Evolutionary conservation across 1,140 invertebrate species (phyloP).

Genomic region (Drosophila bipectinata): DNA sequence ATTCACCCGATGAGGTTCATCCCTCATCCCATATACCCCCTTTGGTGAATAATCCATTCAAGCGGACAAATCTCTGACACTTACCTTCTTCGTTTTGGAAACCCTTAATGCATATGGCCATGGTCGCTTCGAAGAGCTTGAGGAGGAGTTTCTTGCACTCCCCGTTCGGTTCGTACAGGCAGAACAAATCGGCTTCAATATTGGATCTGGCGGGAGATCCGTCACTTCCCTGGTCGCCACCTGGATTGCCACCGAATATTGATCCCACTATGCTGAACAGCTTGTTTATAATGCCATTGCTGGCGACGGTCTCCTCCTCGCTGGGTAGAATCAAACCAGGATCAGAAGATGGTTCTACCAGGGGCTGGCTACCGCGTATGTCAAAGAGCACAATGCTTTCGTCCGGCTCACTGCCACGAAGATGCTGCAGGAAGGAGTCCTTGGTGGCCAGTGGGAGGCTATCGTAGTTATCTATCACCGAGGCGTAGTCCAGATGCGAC

Average conservation of each 20-base stretch:
- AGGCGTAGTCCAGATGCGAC: slow-evolving; percentile 55
- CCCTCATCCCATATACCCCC: not conserved
- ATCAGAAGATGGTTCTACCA: not conserved
- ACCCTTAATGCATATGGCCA: slow-evolving; percentile 82
- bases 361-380: slow-evolving; percentile 57
- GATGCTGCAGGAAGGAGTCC: slow-evolving; percentile 57
- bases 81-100: slow-evolving; percentile 81
- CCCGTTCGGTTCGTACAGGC: slow-evolving; percentile 66
- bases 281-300: slow-evolving; percentile 59
- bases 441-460: slow-evolving; percentile 33
- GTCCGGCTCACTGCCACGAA: slow-evolving; percentile 51
- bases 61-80: slow-evolving; percentile 33
- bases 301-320: slow-evolving; percentile 35
- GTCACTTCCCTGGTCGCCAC: slow-evolving; percentile 7
- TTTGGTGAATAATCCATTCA: not conserved
- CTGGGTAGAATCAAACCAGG: not conserved
- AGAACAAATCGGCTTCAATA: slow-evolving; percentile 68
- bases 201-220: slow-evolving; percentile 10
- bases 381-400: slow-evolving; percentile 79
- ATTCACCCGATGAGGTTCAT: not conserved
- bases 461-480: slow-evolving; percentile 55
- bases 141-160: slow-evolving; percentile 78
- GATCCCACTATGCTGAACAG: slow-evolving; percentile 75
- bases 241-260: slow-evolving; percentile 48
- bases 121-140: slow-evolving; percentile 79